Base-by-base conservation (phyloP, 1,140 invertebrate species). In the Agrypnia vestita region DNA sequence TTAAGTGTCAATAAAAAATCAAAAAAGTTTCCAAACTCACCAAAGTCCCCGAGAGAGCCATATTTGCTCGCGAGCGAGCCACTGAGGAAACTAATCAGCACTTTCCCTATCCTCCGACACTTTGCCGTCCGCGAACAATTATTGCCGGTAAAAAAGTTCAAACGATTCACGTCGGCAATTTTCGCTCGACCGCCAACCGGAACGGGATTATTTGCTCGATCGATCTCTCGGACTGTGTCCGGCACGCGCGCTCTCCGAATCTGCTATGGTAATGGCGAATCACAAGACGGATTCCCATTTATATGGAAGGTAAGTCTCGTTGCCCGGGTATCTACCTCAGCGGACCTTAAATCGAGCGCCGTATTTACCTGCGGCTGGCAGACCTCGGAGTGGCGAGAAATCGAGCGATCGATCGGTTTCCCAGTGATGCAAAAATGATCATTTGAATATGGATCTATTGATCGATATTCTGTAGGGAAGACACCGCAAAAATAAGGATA, bases 31-130 rank as follows among this genome's bases (percentile, higher is more conserved):
- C n/a, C 21, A 9, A 74, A 82, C 81, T 80, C 35, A 82, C 81
- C 81, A 82, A 74, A n/a, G 76, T 82, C 46, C 73, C 46, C 46
- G 79, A 55, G 35, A 79, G 46, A 53, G 71, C 13, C 81, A 82
- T 82, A 17, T 44, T 81, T 55, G 47, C 51, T 21, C 46, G 25
- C 69, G 44, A 64, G 19, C 19, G 21, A 25, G 35, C 1, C 53
- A 71, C 77, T 71, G 10, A 10, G 46, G 15, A 64, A 78, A 78
- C 61, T 25, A 43, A 43, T 35, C 12, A 13, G 49, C 77, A 78
- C 77, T 78, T 72, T 72, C 35, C 59, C 64, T 78, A n/a, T 78
- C 19, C 55, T 17, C n/a, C 69, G 51, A 25, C 71, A 73, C 73
- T 73, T 15, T 11, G 19, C 10, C n/a, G 25, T 35, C 25, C 43